Percentiles rank a stretch among this genome's conserved stretches.
These are phyloP conservation scores for Synaphobranchus kaupii DNA, from an alignment of 2,797 vertebrate species.

Conservation along the genomic window DNA sequence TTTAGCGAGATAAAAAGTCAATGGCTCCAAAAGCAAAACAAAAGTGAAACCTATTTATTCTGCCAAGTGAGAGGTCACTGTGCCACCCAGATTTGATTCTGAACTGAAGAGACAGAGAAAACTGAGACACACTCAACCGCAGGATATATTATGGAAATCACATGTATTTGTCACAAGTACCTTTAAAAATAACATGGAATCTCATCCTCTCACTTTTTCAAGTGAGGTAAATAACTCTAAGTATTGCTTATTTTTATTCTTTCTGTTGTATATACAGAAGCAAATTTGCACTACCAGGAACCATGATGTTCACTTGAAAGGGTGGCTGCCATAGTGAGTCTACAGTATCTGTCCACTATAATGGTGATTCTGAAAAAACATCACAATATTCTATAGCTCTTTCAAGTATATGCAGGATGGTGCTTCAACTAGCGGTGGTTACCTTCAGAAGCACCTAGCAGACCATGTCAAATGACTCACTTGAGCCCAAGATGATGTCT, in stretches of 20 bases:
- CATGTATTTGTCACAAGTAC: background rate
- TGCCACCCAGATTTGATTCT: background rate
- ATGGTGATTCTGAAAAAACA: background rate
- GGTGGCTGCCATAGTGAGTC: background rate
- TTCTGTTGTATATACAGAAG: conserved; percentile 37
- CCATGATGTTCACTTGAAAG: conserved; percentile 21
- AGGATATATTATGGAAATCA: background rate
- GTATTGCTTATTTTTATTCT: background rate
- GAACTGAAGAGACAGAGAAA: background rate
- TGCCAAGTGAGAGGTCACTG: background rate
- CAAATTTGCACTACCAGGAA: conserved; percentile 56
- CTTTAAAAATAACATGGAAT: background rate
- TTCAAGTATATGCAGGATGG: conserved; percentile 21
- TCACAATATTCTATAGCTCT: background rate
- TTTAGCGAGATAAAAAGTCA: conserved; percentile 2
- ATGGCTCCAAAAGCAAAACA: background rate
- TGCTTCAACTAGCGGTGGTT: conserved; percentile 6
- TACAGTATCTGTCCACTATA: background rate
- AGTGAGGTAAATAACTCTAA: conserved; percentile 19
- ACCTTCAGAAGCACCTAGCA: conserved; percentile 21
- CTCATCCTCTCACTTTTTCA: background rate
- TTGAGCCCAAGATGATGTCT: conserved; percentile 22
- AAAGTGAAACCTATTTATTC: background rate
- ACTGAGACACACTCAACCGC: background rate
- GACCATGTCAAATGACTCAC: conserved; percentile 23